phyloP scores from a whole-genome alignment of 1,140 invertebrate genomes.

The Marisa cornuarietis region DNA sequence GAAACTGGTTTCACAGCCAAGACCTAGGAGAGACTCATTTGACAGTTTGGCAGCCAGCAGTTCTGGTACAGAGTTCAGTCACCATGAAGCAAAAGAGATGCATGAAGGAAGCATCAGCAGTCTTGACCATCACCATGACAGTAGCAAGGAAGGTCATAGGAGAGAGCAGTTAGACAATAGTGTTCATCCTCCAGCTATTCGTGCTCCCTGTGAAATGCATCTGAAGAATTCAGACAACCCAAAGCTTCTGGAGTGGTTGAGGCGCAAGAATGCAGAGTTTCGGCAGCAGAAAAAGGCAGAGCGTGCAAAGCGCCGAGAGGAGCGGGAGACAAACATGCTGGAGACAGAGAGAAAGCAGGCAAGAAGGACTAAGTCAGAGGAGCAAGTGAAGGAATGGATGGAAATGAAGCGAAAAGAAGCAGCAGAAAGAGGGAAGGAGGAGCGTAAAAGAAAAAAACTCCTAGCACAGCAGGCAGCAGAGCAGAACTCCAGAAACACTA shows the following conservation, averaged over 20 bases:
- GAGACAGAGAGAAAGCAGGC: constrained; percentile 12
- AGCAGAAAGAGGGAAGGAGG: constrained; percentile 11
- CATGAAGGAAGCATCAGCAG: not conserved
- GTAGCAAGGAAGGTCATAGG: not conserved
- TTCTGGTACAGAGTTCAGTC: not conserved
- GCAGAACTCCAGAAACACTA: not conserved
- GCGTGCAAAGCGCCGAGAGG: constrained; percentile 22
- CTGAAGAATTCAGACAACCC: constrained; percentile 31
- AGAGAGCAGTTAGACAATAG: constrained; percentile 2
- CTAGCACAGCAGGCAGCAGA: constrained; percentile 10
- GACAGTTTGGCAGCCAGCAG: constrained; percentile 15
- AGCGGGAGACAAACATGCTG: constrained; percentile 20
- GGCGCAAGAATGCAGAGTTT: constrained; percentile 27
- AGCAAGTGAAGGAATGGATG: constrained; percentile 36
- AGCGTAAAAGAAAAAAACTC: constrained; percentile 8
- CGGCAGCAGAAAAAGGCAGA: constrained; percentile 27
- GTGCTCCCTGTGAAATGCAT: constrained; percentile 17
- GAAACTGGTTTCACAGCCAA: not conserved
- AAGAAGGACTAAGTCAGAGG: constrained; percentile 20
- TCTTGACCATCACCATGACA: not conserved
- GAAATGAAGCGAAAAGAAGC: constrained; percentile 30
- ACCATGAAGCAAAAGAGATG: not conserved
- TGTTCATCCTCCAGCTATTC: not conserved
- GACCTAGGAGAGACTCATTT: not conserved
- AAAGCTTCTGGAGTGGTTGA: constrained; percentile 29